Conservation (phyloP, 1,140 invertebrate species). For the Apocrypta bakeri region DNA sequence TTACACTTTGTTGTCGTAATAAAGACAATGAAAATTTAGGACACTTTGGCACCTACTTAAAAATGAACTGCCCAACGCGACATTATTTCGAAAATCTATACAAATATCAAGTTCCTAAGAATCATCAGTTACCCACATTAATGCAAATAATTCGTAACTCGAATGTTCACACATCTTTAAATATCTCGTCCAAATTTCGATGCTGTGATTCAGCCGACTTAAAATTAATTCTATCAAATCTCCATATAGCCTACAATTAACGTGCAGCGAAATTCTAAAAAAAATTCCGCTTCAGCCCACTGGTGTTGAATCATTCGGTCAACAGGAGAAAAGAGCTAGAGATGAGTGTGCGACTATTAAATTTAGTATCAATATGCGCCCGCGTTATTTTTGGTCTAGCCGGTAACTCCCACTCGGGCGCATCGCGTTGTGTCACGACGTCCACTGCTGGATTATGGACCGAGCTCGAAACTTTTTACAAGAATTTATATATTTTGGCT, state of each 20-base stretch:
- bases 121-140: no score
- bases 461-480: not conserved
- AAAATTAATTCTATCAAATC: not conserved
- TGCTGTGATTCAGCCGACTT: not conserved
- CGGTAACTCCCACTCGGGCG: not conserved
- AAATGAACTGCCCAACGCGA: no score
- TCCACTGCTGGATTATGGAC: not conserved
- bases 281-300: not conserved
- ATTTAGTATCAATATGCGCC: not conserved
- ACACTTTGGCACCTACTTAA: not conserved
- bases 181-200: not conserved
- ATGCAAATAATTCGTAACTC: no score
- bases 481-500: slow-evolving; percentile 6
- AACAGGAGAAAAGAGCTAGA: not conserved
- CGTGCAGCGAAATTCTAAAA: not conserved
- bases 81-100: no score
- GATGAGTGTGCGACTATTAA: not conserved
- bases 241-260: not conserved
- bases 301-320: not conserved
- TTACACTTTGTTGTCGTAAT: not conserved
- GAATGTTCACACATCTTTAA: no score
- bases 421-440: not conserved
- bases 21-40: not conserved
- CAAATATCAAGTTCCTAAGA: no score
- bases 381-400: not conserved